Evolutionary conservation across 2,888 invertebrate genomes (phyloP).

Genomic region (Heterodera filipjevi): DNA sequence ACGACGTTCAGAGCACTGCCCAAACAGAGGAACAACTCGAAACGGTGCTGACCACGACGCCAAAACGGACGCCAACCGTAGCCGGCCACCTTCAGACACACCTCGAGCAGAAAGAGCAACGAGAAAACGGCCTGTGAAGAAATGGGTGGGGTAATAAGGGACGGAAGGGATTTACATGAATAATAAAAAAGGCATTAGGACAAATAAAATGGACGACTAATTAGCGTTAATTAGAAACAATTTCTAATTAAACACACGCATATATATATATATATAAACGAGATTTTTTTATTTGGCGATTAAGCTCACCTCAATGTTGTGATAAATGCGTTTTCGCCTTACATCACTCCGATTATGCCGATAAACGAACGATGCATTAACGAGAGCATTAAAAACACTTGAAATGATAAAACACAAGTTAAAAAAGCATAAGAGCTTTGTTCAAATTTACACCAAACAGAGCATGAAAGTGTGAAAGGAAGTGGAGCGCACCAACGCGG

Average conservation of each 20-base stretch:
- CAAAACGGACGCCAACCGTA: slow-evolving; percentile 92
- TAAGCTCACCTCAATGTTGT: slow-evolving; percentile 66
- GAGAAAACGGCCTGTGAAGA: slow-evolving; percentile 84
- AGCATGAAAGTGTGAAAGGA: slow-evolving; percentile 80
- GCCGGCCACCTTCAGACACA: slow-evolving; percentile 94
- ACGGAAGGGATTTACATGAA: too few species aligned
- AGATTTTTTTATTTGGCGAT: too few species aligned
- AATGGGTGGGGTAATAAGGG: not conserved
- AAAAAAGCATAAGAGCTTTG: not conserved
- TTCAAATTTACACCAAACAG: slow-evolving; percentile 77
- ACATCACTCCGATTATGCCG: slow-evolving; percentile 78
- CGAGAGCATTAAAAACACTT: slow-evolving; percentile 78
- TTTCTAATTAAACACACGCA: too few species aligned
- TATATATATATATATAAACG: slow-evolving; percentile 10
- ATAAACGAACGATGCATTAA: slow-evolving; percentile 92
- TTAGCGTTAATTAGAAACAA: too few species aligned
- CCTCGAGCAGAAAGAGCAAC: slow-evolving; percentile 88
- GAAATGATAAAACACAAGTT: not conserved
- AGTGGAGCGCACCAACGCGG: slow-evolving; percentile 79
- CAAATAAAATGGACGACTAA: too few species aligned
- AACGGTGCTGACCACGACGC: slow-evolving; percentile 77
- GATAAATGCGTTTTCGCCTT: slow-evolving; percentile 54
- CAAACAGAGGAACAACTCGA: slow-evolving; percentile 84
- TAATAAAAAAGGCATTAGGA: too few species aligned
- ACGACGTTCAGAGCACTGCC: slow-evolving; percentile 90